phyloP scores from a whole-genome alignment of 2,888 invertebrate genomes.

The Meta bourneti region DNA sequence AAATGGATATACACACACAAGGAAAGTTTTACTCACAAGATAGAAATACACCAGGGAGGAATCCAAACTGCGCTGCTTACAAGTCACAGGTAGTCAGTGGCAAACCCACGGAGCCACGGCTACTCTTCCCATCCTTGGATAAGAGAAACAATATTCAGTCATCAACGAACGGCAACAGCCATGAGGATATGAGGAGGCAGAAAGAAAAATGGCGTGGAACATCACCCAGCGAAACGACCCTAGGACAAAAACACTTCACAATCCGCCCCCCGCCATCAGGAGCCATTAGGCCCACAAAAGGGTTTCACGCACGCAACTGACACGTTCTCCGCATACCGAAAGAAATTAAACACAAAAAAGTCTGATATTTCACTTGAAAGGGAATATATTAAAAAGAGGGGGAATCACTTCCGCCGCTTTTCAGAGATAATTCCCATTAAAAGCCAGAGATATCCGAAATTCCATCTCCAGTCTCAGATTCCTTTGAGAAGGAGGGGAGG shows the following conservation, averaged over 20 bases:
- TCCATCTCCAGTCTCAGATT: constrained; percentile 1
- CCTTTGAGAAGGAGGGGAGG: neutral
- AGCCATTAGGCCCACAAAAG: neutral
- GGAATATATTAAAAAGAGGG: constrained; percentile 2
- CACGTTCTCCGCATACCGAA: constrained; percentile 30
- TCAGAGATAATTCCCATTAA: constrained; percentile 43
- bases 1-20: too few relatives aligned
- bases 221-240: neutral
- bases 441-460: constrained; percentile 4
- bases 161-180: too few relatives aligned
- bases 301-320: neutral
- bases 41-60: too few relatives aligned
- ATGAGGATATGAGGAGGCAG: too few relatives aligned
- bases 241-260: neutral
- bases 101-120: too few relatives aligned
- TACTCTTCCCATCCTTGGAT: too few relatives aligned
- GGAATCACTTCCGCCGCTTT: neutral
- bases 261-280: neutral
- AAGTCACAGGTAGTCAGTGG: too few relatives aligned
- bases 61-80: too few relatives aligned
- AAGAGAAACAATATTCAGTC: too few relatives aligned
- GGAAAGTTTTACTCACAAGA: too few relatives aligned
- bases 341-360: constrained; percentile 9
- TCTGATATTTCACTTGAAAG: constrained; percentile 44
- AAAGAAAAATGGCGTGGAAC: too few relatives aligned